Conservation (phyloP, 2,113 vertebrate genomes). For the Rattus norvegicus region GRCr8 NC_086027.1:29235501-29236000, state of each 20-base stretch:
- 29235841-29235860: neutral
- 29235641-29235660: neutral
- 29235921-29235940: neutral
- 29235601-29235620: neutral
- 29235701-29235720: neutral
- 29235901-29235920: neutral
- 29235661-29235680: neutral
- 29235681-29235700: neutral
- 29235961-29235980: neutral
- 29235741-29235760: neutral
- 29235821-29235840: neutral
- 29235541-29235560: neutral
- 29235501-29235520: neutral
- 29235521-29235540: neutral
- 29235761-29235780: neutral
- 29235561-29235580: neutral
- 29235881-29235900: neutral
- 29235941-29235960: neutral
- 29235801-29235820: neutral
- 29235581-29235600: neutral
- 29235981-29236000: neutral
- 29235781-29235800: neutral
- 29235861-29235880: neutral
- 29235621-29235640: neutral
- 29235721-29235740: neutral